Percentiles rank a stretch among this genome's conserved stretches.
These are phyloP conservation scores for Chelonus formosanus DNA, from an alignment of 2,888 invertebrate species.

Conservation along the genomic window DNA sequence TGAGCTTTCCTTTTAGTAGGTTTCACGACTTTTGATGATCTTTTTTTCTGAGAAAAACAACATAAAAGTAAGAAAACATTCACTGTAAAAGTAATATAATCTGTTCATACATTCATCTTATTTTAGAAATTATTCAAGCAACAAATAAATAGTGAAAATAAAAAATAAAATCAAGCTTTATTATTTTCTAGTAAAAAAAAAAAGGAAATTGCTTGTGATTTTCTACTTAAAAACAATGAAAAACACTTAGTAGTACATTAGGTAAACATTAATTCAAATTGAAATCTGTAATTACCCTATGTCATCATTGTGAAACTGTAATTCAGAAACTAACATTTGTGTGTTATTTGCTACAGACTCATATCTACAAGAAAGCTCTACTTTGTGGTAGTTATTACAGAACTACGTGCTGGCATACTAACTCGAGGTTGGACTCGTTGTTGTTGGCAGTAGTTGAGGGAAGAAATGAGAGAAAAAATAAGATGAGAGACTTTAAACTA, in stretches of 20 bases:
- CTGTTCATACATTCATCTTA: neutral
- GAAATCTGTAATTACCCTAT: too few relatives aligned
- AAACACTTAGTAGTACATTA: too few relatives aligned
- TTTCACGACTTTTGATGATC: slow-evolving; percentile 1
- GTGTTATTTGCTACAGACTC: neutral
- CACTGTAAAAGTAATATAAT: neutral
- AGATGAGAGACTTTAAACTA: slow-evolving; percentile 37
- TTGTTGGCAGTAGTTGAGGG: neutral
- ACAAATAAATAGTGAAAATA: too few relatives aligned
- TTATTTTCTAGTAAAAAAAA: neutral
- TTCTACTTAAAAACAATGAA: too few relatives aligned
- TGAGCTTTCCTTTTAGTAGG: neutral
- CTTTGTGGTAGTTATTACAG: neutral
- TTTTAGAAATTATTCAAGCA: neutral
- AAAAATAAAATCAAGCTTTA: too few relatives aligned
- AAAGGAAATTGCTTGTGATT: neutral
- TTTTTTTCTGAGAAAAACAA: neutral
- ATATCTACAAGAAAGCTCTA: neutral
- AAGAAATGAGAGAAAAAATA: slow-evolving; percentile 21
- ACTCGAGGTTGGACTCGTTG: neutral
- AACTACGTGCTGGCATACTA: slow-evolving; percentile 3
- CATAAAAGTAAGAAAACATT: neutral
- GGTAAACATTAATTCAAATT: too few relatives aligned
- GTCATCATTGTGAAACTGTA: too few relatives aligned
- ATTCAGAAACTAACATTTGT: neutral